phyloP scores from a whole-genome alignment of 2,888 invertebrate species.

The Cheilosia variabilis region DNA sequence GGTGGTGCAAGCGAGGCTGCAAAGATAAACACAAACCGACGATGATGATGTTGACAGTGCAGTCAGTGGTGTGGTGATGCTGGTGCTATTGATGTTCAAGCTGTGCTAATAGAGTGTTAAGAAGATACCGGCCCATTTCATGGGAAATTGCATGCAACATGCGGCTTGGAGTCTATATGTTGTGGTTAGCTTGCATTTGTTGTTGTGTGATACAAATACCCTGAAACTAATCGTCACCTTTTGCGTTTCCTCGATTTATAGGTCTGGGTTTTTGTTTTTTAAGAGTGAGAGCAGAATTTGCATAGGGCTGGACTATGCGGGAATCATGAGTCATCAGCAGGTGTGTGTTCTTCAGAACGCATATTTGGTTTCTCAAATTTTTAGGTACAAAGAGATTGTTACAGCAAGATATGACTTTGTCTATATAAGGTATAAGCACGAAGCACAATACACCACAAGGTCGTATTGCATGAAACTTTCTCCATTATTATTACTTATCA shows the following conservation, averaged over 20 bases:
- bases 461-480: too few species aligned
- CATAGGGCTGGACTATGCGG: not conserved
- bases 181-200: slow-evolving; percentile 30
- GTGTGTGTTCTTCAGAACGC: not conserved
- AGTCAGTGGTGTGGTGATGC: slow-evolving; percentile 33
- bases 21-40: slow-evolving; percentile 51
- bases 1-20: slow-evolving; percentile 25
- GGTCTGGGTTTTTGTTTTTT: not conserved
- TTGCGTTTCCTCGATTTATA: not conserved
- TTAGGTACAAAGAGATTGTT: too few species aligned
- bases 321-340: not conserved
- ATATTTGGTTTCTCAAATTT: too few species aligned
- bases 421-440: too few species aligned
- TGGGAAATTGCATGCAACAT: slow-evolving; percentile 47
- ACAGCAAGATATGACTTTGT: too few species aligned
- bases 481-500: too few species aligned
- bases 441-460: too few species aligned
- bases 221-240: slow-evolving; percentile 18
- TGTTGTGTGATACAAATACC: not conserved
- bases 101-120: slow-evolving; percentile 72
- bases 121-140: slow-evolving; percentile 61
- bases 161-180: slow-evolving; percentile 21
- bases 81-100: slow-evolving; percentile 58
- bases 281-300: not conserved
- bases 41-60: slow-evolving; percentile 60